These are phyloP conservation scores for Gymnogyps californianus DNA, from an alignment of 2,113 vertebrate genomes.

Conservation along the genomic window DNA sequence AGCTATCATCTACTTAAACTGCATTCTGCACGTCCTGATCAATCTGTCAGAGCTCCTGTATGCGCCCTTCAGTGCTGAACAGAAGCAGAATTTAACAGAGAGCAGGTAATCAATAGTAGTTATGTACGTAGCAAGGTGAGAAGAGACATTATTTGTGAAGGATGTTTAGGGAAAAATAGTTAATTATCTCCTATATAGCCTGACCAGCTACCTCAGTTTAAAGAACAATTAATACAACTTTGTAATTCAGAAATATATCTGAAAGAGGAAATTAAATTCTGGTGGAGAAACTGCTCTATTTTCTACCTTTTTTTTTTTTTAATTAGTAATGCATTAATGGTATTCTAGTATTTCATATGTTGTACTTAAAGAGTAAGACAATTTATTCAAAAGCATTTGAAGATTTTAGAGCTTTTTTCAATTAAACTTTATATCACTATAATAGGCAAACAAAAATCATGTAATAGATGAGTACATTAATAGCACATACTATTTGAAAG, in stretches of 20 bases:
- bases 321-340: neutral
- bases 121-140: neutral
- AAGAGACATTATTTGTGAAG: neutral
- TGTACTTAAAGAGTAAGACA: neutral
- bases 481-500: neutral
- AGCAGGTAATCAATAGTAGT: neutral
- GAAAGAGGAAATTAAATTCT: neutral
- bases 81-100: neutral
- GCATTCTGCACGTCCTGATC: neutral
- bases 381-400: neutral
- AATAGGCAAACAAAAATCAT: neutral
- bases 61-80: neutral
- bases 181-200: neutral
- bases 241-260: neutral
- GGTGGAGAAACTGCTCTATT: neutral
- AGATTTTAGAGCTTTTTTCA: neutral
- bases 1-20: neutral
- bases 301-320: neutral
- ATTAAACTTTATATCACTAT: neutral
- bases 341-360: neutral
- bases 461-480: neutral
- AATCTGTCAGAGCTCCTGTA: neutral
- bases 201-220: neutral
- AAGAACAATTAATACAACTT: neutral
- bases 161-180: neutral